Conservation (phyloP, 2,888 invertebrate genomes). For the Harpalus rubripes region DNA sequence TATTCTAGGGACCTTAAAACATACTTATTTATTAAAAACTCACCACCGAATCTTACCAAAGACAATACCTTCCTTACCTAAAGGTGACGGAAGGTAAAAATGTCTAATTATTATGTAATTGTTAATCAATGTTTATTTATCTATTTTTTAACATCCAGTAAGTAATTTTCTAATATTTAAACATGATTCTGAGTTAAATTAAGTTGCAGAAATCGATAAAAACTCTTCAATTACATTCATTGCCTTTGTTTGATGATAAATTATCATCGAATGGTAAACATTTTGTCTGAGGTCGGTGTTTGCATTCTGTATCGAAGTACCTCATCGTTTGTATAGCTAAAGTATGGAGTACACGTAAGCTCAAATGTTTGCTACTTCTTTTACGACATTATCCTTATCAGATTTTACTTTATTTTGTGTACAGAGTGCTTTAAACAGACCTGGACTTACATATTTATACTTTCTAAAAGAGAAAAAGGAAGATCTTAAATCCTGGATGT, state of each 20-base stretch:
- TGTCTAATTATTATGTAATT: too few relatives aligned
- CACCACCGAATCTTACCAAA: too few relatives aligned
- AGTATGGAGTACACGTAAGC: conserved; percentile 16
- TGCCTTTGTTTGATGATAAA: neutral
- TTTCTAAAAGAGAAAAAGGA: neutral
- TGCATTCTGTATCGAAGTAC: conserved; percentile 17
- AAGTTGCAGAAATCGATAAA: too few relatives aligned
- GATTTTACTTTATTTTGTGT: conserved; percentile 1
- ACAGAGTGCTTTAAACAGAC: neutral
- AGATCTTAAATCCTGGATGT: neutral
- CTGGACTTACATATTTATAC: neutral
- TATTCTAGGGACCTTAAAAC: too few relatives aligned
- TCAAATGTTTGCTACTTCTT: conserved; percentile 29
- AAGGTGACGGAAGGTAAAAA: too few relatives aligned
- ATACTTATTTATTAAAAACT: too few relatives aligned
- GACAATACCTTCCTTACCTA: too few relatives aligned
- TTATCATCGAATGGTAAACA: conserved; percentile 37
- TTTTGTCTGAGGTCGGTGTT: conserved; percentile 15
- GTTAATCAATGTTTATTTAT: too few relatives aligned
- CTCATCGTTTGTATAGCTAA: neutral
- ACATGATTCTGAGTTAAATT: too few relatives aligned
- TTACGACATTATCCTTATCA: conserved; percentile 28
- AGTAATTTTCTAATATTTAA: too few relatives aligned
- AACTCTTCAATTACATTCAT: too few relatives aligned
- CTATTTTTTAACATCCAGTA: too few relatives aligned